Percentiles rank a stretch among this genome's conserved stretches.
Conservation (phyloP, 2,797 vertebrate species). For the Rallus crepitans region DNA sequence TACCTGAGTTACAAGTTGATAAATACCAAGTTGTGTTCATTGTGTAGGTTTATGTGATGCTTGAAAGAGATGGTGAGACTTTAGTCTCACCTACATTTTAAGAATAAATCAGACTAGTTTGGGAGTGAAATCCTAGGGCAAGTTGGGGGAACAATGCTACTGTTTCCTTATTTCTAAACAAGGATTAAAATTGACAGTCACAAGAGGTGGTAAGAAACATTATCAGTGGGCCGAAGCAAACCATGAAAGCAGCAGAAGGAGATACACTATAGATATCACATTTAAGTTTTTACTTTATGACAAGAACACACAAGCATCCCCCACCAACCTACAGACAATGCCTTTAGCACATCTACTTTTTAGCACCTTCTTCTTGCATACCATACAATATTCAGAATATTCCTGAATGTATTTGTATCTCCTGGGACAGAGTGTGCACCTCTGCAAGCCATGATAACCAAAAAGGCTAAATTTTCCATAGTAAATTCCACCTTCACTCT, state of each 20-base stretch:
- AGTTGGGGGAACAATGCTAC: fast-evolving
- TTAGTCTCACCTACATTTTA: not conserved
- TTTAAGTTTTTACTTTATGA: not conserved
- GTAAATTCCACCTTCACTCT: not conserved
- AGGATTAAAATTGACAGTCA: not conserved
- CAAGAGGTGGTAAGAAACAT: not conserved
- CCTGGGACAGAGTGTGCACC: not conserved
- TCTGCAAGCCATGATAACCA: not conserved
- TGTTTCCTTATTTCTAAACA: not conserved
- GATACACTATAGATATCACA: not conserved
- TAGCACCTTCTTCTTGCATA: not conserved
- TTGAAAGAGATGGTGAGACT: not conserved
- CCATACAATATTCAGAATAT: not conserved
- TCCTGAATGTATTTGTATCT: not conserved
- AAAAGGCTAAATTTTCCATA: not conserved
- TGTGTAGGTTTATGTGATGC: not conserved
- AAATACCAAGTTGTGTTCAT: not conserved
- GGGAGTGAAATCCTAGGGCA: not conserved
- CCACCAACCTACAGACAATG: not conserved
- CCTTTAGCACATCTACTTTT: not conserved
- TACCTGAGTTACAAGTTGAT: not conserved
- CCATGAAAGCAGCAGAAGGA: not conserved
- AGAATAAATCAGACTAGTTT: not conserved
- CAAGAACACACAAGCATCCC: not conserved
- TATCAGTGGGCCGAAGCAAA: not conserved